These are phyloP conservation scores for Bugula neritina DNA, from an alignment of 2,888 invertebrate genomes.

Conservation along the genomic window DNA sequence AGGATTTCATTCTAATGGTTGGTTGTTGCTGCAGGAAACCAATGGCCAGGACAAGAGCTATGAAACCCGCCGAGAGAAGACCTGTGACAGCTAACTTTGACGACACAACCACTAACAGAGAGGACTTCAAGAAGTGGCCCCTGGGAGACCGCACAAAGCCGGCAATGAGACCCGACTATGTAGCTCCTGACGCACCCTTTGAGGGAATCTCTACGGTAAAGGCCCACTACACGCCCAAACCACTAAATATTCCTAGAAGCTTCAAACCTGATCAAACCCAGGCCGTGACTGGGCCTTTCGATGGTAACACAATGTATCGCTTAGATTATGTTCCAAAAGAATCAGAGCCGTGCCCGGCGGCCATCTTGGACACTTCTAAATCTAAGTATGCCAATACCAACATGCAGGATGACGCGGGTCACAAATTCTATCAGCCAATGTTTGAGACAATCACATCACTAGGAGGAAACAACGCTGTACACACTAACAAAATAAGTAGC, in stretches of 20 bases:
- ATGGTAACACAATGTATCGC: conserved; percentile 48
- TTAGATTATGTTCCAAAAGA: conserved; percentile 45
- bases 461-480: conserved; percentile 20
- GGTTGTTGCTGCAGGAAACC: conserved; percentile 20
- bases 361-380: conserved; percentile 38
- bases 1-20: too few relatives aligned
- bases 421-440: conserved; percentile 42
- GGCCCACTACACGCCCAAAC: conserved; percentile 43
- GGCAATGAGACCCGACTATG: conserved; percentile 40
- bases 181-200: conserved; percentile 48
- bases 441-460: conserved; percentile 35
- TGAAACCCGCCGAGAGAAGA: conserved; percentile 22
- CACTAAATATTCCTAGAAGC: conserved; percentile 34
- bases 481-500: background rate
- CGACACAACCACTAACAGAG: conserved; percentile 36
- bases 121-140: conserved; percentile 38
- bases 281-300: conserved; percentile 41
- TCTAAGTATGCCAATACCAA: conserved; percentile 39
- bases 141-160: conserved; percentile 33
- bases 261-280: conserved; percentile 39
- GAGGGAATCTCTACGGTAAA: conserved; percentile 48
- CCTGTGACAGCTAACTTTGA: conserved; percentile 31
- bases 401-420: conserved; percentile 40
- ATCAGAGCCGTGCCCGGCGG: conserved; percentile 44
- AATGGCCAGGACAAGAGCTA: conserved; percentile 1